Conservation (phyloP, 2,888 invertebrate species). For the Oithona nana region DNA sequence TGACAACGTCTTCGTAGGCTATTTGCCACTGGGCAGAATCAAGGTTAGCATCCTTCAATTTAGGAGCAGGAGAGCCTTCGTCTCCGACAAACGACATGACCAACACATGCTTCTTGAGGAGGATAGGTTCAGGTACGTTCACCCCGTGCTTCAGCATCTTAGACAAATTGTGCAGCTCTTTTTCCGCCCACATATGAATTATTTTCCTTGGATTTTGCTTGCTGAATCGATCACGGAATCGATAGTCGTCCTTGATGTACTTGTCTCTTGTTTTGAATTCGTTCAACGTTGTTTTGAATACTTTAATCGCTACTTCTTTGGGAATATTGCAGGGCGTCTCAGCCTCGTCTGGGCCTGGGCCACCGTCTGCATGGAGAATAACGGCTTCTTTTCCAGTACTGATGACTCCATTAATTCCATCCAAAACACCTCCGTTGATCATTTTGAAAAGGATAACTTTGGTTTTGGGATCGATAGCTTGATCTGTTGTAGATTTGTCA, state of each 20-base stretch:
- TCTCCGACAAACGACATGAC: slow-evolving; percentile 39
- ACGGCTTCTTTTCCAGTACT: slow-evolving; percentile 40
- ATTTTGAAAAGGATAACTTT: slow-evolving; percentile 36
- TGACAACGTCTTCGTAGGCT: slow-evolving; percentile 33
- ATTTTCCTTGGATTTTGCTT: slow-evolving; percentile 34
- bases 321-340: slow-evolving; percentile 24
- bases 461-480: slow-evolving; percentile 37
- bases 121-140: slow-evolving; percentile 33
- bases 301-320: slow-evolving; percentile 35
- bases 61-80: slow-evolving; percentile 31
- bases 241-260: slow-evolving; percentile 38
- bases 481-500: slow-evolving; percentile 34
- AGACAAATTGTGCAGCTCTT: slow-evolving; percentile 38
- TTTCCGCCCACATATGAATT: slow-evolving; percentile 41
- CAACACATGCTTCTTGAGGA: slow-evolving; percentile 36
- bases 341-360: slow-evolving; percentile 22
- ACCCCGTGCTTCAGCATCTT: slow-evolving; percentile 31
- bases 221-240: slow-evolving; percentile 22
- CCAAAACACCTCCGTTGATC: slow-evolving; percentile 35
- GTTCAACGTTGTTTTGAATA: slow-evolving; percentile 39
- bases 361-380: slow-evolving; percentile 35
- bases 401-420: slow-evolving; percentile 35
- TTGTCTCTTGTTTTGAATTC: slow-evolving; percentile 38
- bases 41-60: slow-evolving; percentile 33
- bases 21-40: slow-evolving; percentile 26